phyloP scores from a whole-genome alignment of 2,888 invertebrate genomes.

The Caenorhabditis auriculariae region DNA sequence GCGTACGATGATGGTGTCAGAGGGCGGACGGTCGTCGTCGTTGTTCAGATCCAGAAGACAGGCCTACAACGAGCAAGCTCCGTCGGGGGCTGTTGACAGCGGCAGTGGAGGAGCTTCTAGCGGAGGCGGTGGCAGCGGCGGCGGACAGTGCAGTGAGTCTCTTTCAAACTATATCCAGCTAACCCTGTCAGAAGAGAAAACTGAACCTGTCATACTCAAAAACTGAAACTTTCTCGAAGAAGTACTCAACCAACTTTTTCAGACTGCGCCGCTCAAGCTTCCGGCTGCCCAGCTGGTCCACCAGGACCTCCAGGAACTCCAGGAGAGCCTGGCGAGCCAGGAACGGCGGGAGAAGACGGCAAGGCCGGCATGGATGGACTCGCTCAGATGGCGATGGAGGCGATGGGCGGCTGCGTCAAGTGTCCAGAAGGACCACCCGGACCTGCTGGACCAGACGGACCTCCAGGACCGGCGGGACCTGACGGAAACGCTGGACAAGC shows the following conservation, averaged over 20 bases:
- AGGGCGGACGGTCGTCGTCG: conserved; percentile 13
- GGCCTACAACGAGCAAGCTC: too few relatives aligned
- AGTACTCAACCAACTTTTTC: too few relatives aligned
- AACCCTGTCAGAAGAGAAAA: too few relatives aligned
- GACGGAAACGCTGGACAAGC: conserved; percentile 33
- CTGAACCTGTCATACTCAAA: not conserved
- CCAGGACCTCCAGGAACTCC: conserved; percentile 25
- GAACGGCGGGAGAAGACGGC: conserved; percentile 18
- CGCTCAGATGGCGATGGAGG: conserved; percentile 28
- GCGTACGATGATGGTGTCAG: conserved; percentile 26
- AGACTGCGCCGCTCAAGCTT: conserved; percentile 25
- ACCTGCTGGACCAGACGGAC: conserved; percentile 24
- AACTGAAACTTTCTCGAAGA: too few relatives aligned
- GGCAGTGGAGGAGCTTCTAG: conserved; percentile 6
- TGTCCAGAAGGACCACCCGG: conserved; percentile 22
- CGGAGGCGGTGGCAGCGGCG: conserved; percentile 5
- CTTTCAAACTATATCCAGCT: too few relatives aligned
- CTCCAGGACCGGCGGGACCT: conserved; percentile 26
- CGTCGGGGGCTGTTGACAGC: conserved; percentile 1
- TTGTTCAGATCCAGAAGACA: conserved; percentile 5
- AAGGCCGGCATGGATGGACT: conserved; percentile 26
- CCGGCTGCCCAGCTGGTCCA: conserved; percentile 38
- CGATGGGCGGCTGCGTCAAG: conserved; percentile 25
- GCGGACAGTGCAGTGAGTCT: conserved; percentile 24
- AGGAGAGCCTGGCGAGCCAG: conserved; percentile 25